phyloP scores from a whole-genome alignment of 2,797 vertebrate species.

The Coccyzus lansbergi region DNA sequence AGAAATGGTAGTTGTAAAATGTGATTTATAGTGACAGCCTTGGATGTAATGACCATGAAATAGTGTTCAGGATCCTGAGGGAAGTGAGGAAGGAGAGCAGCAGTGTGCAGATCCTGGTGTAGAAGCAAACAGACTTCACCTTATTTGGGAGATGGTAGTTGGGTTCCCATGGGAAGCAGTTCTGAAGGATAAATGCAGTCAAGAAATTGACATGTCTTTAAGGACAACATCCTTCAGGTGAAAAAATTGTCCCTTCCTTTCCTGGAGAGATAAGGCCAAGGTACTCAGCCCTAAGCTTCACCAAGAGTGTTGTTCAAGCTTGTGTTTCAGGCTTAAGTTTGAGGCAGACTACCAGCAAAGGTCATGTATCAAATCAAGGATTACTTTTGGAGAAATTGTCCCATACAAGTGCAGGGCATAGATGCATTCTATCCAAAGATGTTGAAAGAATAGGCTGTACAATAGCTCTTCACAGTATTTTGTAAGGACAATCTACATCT shows the following conservation, averaged over 20 bases:
- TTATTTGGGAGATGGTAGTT: not conserved
- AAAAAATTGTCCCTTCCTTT: not conserved
- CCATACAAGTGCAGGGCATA: not conserved
- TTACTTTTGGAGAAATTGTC: not conserved
- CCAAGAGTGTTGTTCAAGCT: not conserved
- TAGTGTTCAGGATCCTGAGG: not conserved
- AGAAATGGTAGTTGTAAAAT: not conserved
- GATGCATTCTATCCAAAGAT: not conserved
- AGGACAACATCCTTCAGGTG: not conserved
- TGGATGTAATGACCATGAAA: not conserved
- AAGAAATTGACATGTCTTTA: not conserved
- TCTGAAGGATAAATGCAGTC: not conserved
- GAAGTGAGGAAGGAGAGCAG: not conserved
- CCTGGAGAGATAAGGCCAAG: not conserved
- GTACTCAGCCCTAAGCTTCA: not conserved
- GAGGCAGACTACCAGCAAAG: not conserved
- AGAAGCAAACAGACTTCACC: not conserved
- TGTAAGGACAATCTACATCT: not conserved
- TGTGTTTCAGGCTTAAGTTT: not conserved
- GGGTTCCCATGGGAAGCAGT: not conserved
- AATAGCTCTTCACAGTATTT: not conserved
- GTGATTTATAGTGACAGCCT: not conserved
- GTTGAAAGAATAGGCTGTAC: not conserved
- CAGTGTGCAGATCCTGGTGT: not conserved
- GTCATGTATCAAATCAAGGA: not conserved